Conservation (phyloP, 2,797 vertebrate species). For the Brachyrhaphis roseni region DNA sequence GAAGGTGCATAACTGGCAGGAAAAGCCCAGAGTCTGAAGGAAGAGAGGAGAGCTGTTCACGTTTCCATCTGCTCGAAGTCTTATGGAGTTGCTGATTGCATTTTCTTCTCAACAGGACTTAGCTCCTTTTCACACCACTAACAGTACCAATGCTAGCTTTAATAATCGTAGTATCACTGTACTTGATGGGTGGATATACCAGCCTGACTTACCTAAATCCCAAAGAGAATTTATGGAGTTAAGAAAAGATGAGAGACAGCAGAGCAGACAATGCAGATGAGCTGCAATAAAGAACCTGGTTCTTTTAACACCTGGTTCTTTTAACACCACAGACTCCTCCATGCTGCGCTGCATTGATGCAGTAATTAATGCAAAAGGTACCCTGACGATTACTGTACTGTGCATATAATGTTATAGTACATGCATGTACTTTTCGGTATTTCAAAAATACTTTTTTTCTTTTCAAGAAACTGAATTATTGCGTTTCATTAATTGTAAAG, state of each 20-base stretch:
- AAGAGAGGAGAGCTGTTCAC: not conserved
- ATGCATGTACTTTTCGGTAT: not conserved
- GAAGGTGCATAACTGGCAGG: not conserved
- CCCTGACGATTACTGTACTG: not conserved
- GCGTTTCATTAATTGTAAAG: not conserved
- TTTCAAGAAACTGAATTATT: not conserved
- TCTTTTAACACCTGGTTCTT: not conserved
- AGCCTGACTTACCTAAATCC: not conserved
- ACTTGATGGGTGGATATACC: not conserved
- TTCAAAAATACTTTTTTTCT: not conserved
- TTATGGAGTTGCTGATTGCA: not conserved
- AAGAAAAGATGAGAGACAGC: not conserved
- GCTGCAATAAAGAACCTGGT: not conserved
- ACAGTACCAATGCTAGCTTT: not conserved
- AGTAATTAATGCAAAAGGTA: slow-evolving; percentile 2
- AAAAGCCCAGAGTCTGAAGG: not conserved
- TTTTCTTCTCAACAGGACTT: not conserved
- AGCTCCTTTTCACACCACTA: not conserved
- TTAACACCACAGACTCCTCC: not conserved
- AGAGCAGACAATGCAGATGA: not conserved
- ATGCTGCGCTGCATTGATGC: not conserved
- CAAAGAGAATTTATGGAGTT: not conserved
- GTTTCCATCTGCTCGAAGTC: not conserved
- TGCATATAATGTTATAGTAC: not conserved
- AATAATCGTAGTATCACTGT: not conserved